phyloP scores from a whole-genome alignment of 2,888 invertebrate species.

The Axea sp. region DNA sequence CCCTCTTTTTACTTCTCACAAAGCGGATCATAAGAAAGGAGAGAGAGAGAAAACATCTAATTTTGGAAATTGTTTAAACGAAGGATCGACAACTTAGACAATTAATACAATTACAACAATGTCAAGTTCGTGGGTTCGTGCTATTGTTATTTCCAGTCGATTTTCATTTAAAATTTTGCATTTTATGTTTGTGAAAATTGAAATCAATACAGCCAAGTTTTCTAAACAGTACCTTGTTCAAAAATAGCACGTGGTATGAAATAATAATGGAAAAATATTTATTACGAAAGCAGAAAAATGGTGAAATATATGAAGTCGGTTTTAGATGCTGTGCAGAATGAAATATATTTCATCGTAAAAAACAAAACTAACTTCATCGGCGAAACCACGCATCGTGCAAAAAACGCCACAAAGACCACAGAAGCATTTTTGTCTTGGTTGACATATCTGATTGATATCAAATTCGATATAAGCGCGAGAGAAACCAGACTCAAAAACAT shows the following conservation, averaged over 20 bases:
- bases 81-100: no score
- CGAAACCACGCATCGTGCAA: slow-evolving; percentile 24
- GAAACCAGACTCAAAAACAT: slow-evolving; percentile 16
- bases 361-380: slow-evolving; percentile 28
- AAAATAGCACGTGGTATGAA: slow-evolving; percentile 18
- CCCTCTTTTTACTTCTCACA: no score
- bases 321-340: slow-evolving; percentile 1
- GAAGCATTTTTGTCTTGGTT: slow-evolving; percentile 48
- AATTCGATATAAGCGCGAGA: slow-evolving; percentile 30
- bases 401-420: slow-evolving; percentile 18
- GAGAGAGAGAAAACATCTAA: no score
- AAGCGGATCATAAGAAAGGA: no score
- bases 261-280: slow-evolving; percentile 41
- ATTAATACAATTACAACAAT: no score
- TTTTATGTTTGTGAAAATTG: no score
- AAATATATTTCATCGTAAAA: slow-evolving; percentile 31
- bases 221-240: background rate
- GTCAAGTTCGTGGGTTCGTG: no score
- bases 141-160: no score
- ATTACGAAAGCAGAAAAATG: slow-evolving; percentile 35
- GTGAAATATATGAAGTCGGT: slow-evolving; percentile 34
- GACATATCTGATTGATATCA: slow-evolving; percentile 51
- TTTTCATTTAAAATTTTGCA: no score
- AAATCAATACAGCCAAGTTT: slow-evolving; percentile 15
- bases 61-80: no score